These are phyloP conservation scores for Agonum fuliginosum DNA, from an alignment of 2,888 invertebrate genomes.

Conservation along the genomic window DNA sequence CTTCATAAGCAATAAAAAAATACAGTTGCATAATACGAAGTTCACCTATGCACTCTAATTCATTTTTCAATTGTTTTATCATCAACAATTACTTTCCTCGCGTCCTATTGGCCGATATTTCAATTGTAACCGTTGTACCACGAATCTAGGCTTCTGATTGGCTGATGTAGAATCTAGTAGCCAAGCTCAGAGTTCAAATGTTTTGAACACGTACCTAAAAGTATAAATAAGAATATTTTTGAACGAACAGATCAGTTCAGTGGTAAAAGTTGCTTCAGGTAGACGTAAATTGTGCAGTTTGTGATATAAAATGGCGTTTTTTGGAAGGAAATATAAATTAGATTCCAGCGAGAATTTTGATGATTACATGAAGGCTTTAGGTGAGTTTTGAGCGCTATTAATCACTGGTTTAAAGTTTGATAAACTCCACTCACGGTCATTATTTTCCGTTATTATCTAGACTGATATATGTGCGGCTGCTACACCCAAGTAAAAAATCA, in stretches of 20 bases:
- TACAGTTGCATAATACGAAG: constrained; percentile 9
- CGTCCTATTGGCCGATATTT: constrained; percentile 48
- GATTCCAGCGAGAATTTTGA: constrained; percentile 88
- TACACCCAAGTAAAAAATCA: too few relatives aligned
- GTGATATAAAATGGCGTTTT: constrained; percentile 65
- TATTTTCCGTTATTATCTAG: too few relatives aligned
- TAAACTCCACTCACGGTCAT: too few relatives aligned
- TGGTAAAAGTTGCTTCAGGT: not conserved
- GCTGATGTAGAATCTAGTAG: not conserved
- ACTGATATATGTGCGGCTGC: too few relatives aligned
- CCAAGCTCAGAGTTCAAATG: not conserved
- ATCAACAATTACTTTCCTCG: not conserved
- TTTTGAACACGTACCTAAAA: not conserved
- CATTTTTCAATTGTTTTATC: constrained; percentile 37
- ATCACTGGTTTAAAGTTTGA: too few relatives aligned
- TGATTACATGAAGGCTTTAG: constrained; percentile 90
- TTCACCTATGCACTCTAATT: constrained; percentile 33
- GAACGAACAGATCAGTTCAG: constrained; percentile 5
- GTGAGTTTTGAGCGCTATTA: constrained; percentile 81
- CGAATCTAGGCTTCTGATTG: not conserved
- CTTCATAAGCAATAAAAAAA: constrained; percentile 3
- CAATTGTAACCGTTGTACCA: constrained; percentile 19
- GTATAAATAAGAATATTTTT: not conserved
- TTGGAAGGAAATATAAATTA: constrained; percentile 89
- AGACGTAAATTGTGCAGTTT: constrained; percentile 13